Evolutionary conservation across 2,797 vertebrate species (phyloP), one percentile per base, ranked within the genome.

Genomic region (Mormyrops attenuatus): DNA sequence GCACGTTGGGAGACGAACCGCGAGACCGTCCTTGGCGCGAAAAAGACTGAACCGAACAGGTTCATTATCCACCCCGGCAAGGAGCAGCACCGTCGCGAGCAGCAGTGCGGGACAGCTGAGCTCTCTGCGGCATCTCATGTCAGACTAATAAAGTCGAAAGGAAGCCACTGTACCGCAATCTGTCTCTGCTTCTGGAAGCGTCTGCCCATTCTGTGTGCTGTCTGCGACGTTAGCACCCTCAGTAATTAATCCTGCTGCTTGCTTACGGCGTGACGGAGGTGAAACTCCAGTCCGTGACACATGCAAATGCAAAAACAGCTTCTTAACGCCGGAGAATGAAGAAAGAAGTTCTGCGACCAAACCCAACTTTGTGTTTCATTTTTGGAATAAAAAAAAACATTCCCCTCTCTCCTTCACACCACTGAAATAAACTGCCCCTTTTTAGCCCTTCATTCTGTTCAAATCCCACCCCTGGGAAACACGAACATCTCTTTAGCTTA

Each of bases 31-130:
- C 17, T 73, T 13, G 26, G 69, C 41, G 26, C 15, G 15, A 34
- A 63, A n/a, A 89, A n/a, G 47, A 80, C 3, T 11, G 6, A 80
- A n/a, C 11, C 53, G 49, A 89, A 85, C 50, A 52, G 80, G 77
- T 89, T 89, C 82, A 89, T 89, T 89, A 85, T 89, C 57, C 30
- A 13, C 34, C 5, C 6, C 4, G n/a, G 41, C 26, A 22, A 26
- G 38, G 82, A 30, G n/a, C 13, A 17, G 5, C 38, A 7, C 53
- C 44, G 15, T 85, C 22, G 5, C 20, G 88, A 7, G 55, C 26
- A 0, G 41, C 30, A 44, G 53, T 20, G 9, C 6, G 47, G 15
- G 22, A 26, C 41, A 85, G 55, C 26, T 20, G 26, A 34, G 15
- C 0, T 38, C 88, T 89, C 82, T 30, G 34, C 41, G 63, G 47